Conservation (phyloP, 2,888 invertebrate species). For the Lathronympha strigana region DNA sequence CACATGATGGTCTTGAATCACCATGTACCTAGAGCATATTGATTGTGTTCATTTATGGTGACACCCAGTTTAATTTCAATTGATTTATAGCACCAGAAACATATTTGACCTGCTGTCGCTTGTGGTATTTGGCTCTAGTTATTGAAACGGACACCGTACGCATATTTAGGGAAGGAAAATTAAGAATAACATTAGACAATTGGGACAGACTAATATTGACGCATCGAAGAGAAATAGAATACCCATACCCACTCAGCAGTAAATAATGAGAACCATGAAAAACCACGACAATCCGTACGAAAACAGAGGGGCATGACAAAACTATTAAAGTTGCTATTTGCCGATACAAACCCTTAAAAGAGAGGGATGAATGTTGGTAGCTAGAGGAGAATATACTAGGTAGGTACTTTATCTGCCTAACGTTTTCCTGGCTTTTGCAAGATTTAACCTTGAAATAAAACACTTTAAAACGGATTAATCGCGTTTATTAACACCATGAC, state of each 20-base stretch:
- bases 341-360: too few species aligned
- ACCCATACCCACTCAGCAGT: background rate
- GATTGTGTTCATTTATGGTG: slow-evolving; percentile 20
- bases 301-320: too few species aligned
- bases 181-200: background rate
- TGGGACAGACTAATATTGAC: background rate
- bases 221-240: background rate
- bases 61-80: slow-evolving; percentile 12
- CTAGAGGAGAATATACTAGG: too few species aligned
- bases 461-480: too few species aligned
- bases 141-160: background rate
- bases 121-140: background rate
- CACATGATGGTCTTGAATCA: background rate
- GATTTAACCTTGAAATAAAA: too few species aligned
- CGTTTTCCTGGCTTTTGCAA: too few species aligned
- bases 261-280: background rate
- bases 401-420: too few species aligned
- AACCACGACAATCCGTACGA: background rate
- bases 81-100: slow-evolving; percentile 29
- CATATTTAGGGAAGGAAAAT: background rate
- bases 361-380: too few species aligned
- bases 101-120: slow-evolving; percentile 16
- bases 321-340: too few species aligned
- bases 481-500: too few species aligned
- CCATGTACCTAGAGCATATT: slow-evolving; percentile 10